phyloP scores from a whole-genome alignment of 2,113 vertebrate genomes.

The Petrocephalus microphthalmus region DNA sequence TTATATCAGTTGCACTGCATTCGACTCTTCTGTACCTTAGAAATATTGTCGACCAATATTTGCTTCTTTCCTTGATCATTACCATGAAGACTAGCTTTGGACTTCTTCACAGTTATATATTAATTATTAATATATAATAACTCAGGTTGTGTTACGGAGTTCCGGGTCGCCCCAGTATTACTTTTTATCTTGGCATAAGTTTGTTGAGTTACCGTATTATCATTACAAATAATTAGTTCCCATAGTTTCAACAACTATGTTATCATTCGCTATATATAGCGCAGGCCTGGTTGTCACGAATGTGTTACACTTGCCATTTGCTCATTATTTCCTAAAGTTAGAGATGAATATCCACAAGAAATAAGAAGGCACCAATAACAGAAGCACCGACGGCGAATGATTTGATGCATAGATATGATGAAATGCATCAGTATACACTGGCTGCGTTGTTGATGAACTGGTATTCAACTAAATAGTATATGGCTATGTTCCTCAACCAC shows the following conservation, averaged over 20 bases:
- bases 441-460: background rate
- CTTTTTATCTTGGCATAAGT: constrained; percentile 40
- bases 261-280: constrained; percentile 47
- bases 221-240: constrained; percentile 39
- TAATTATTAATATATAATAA: too few relatives aligned
- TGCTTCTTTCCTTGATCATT: background rate
- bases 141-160: background rate
- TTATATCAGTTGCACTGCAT: background rate
- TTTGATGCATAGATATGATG: background rate
- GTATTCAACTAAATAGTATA: background rate
- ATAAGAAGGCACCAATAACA: background rate
- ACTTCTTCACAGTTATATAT: too few relatives aligned
- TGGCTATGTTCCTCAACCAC: background rate
- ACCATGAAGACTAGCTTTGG: too few relatives aligned
- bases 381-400: background rate
- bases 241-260: constrained; percentile 36
- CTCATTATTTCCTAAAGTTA: background rate
- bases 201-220: constrained; percentile 21
- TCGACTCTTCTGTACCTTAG: background rate
- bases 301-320: constrained; percentile 5
- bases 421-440: background rate
- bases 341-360: background rate
- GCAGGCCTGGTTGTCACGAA: background rate
- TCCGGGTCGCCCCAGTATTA: background rate
- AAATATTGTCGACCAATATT: background rate